These are phyloP conservation scores for Brachirus orientalis DNA, from an alignment of 2,113 vertebrate genomes.

Conservation along the genomic window DNA sequence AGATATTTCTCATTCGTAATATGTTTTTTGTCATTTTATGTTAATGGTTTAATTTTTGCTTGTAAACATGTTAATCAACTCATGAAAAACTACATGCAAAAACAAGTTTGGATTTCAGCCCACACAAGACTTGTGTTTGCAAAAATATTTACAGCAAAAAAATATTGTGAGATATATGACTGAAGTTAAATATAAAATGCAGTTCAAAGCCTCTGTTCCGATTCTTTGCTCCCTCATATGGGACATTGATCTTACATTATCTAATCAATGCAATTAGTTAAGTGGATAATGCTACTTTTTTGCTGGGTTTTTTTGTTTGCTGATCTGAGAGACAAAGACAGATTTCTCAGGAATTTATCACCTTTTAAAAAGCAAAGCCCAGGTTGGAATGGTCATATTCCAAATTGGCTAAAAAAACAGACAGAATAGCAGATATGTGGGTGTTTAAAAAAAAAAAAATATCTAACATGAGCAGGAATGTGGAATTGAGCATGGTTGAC, in stretches of 20 bases:
- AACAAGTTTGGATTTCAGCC: no score
- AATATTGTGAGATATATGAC: background rate
- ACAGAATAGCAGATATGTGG: conserved; percentile 6
- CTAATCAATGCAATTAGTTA: background rate
- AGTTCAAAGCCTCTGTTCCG: background rate
- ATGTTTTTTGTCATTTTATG: no score
- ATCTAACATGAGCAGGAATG: conserved; percentile 23
- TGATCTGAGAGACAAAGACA: background rate
- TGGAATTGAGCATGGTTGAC: conserved; percentile 14
- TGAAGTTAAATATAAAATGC: background rate
- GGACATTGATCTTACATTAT: background rate
- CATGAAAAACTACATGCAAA: no score
- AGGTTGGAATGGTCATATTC: background rate
- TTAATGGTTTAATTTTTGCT: no score
- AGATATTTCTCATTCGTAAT: no score
- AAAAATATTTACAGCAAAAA: no score
- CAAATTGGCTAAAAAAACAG: conserved; percentile 13
- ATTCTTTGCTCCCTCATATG: background rate
- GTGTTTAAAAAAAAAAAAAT: conserved; percentile 16
- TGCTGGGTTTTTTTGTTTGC: conserved; percentile 2
- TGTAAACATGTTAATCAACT: no score
- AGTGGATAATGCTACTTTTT: background rate
- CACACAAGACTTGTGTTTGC: no score
- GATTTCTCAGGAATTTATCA: conserved; percentile 8
- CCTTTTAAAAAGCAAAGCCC: conserved; percentile 25